Evolutionary conservation across 1,140 invertebrate species (phyloP), one percentile per base, ranked within the genome.

Genomic region (Nilaparvata lugens): DNA sequence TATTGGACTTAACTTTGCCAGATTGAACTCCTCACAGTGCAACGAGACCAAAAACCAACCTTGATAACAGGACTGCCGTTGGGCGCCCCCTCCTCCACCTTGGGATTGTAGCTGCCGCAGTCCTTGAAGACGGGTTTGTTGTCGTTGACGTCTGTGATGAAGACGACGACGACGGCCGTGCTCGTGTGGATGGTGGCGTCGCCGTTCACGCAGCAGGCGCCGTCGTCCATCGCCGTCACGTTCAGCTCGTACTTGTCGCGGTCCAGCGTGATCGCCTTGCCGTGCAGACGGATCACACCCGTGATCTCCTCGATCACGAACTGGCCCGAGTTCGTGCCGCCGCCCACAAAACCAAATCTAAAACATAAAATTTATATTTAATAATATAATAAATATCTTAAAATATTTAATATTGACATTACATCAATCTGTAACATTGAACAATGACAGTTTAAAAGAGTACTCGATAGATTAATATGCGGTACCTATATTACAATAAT

Each of bases 291-390:
- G 66, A 96, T 96, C 0, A 96, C 92, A 66, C 93, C 93, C 43
- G 93, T 96, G 60, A 94, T 93, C 73, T 95, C 91, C 75, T 96
- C 93, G 63, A 96, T 96, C 1, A 93, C 90, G 73, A 96, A 96
- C 70, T 95, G 91, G 0, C 92, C 92, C 0, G 91, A 93, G 28
- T 82, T 85, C 0, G 89, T 93, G 45, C 86, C 89, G 13, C 91
- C 91, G 2, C 91, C 92, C 14, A 94, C 91, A 72, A 96, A 96
- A 21, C 93, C 91, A 72, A 95, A 96, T 11, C 91, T 77, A 54
- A 35, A 60, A 58, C 31, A n/a, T 56, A 28, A 7, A n/a, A n/a
- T n/a, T n/a, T n/a, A n/a, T n/a, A n/a, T n/a, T n/a, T n/a, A n/a
- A n/a, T n/a, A n/a, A n/a, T n/a, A n/a, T n/a, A n/a, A n/a, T n/a